Conservation (phyloP, 2,113 vertebrate genomes). For the Psettodes erumei region DNA sequence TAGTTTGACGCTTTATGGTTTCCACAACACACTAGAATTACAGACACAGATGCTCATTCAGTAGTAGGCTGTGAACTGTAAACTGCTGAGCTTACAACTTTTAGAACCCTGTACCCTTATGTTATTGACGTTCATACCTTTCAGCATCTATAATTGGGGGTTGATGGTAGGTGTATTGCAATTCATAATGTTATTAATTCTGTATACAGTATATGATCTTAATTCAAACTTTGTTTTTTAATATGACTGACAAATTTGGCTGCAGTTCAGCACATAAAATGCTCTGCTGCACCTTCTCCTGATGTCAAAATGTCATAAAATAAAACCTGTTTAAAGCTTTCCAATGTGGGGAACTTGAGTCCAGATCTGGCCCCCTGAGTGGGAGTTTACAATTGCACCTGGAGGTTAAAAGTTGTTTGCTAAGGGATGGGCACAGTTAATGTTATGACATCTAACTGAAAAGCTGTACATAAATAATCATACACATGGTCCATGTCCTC, state of each 20-base stretch:
- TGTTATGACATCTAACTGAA: constrained; percentile 2
- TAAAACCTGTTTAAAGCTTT: too few species aligned
- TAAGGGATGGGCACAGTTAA: not conserved
- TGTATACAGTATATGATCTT: not conserved
- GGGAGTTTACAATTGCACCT: not conserved
- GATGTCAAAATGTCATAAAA: not conserved
- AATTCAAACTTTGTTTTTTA: not conserved
- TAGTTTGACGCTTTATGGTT: too few species aligned
- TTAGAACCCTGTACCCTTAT: not conserved
- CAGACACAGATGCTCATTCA: not conserved
- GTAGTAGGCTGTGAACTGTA: not conserved
- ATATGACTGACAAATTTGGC: not conserved
- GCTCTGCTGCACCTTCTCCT: not conserved
- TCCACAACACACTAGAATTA: not conserved
- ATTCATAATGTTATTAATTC: too few species aligned
- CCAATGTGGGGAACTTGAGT: too few species aligned
- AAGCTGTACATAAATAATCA: constrained; percentile 28
- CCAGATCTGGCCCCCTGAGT: not conserved
- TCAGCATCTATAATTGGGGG: too few species aligned
- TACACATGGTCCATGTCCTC: constrained; percentile 4
- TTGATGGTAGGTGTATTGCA: too few species aligned
- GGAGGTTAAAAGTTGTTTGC: not conserved
- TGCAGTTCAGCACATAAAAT: not conserved
- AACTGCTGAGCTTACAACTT: not conserved
- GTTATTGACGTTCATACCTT: too few species aligned